A percentile compares a stretch with the other conserved stretches of the same genome.
These are phyloP conservation scores for Corythaixoides concolor DNA, from an alignment of 2,113 vertebrate genomes.

Conservation along the genomic window DNA sequence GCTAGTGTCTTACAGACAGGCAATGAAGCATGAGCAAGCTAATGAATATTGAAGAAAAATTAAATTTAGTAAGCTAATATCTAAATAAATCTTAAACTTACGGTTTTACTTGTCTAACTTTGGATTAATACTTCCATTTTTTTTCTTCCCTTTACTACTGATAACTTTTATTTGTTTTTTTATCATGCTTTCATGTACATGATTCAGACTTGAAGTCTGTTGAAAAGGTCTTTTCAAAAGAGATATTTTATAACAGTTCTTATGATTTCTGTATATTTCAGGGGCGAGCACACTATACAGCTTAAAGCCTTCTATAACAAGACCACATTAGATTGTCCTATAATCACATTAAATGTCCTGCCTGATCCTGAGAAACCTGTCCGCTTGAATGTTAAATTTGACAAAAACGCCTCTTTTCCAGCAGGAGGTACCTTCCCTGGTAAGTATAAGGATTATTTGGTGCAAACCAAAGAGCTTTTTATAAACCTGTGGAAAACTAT, in stretches of 20 bases:
- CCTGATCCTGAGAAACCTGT: constrained; percentile 87
- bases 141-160: not conserved
- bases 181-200: not conserved
- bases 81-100: not conserved
- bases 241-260: not conserved
- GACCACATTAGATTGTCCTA: constrained; percentile 75
- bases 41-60: not conserved
- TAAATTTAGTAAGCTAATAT: not conserved
- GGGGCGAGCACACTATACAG: constrained; percentile 83
- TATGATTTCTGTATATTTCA: constrained; percentile 56
- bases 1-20: not conserved
- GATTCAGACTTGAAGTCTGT: not conserved
- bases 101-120: not conserved
- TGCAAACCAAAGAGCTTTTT: not conserved
- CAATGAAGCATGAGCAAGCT: not conserved
- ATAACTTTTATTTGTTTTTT: not conserved
- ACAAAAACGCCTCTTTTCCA: constrained; percentile 70
- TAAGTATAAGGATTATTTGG: constrained; percentile 58
- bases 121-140: not conserved
- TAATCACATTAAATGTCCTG: constrained; percentile 82
- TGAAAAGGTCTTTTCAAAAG: not conserved
- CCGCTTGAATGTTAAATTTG: constrained; percentile 79
- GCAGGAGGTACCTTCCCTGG: constrained; percentile 87
- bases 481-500: not conserved
- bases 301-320: constrained; percentile 76